These are phyloP conservation scores for Pygocentrus nattereri DNA, from an alignment of 2,797 vertebrate species.

Conservation along the genomic window DNA sequence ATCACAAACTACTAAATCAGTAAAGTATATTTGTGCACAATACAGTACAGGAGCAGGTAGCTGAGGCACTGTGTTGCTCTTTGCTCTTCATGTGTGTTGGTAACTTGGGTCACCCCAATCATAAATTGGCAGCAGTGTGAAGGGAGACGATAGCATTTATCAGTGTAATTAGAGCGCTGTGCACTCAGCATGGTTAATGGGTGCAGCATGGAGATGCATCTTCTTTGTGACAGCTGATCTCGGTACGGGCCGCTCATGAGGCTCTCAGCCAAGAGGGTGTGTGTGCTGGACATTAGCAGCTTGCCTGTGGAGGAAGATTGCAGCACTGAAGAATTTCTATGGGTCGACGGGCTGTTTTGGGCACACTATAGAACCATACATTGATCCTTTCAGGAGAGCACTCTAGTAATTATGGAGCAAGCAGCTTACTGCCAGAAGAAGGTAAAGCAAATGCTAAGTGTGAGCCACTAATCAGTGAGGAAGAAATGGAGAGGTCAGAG, in stretches of 20 bases:
- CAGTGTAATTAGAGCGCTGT: slow-evolving; percentile 81
- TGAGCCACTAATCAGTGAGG: slow-evolving; percentile 23
- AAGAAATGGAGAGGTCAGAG: slow-evolving; percentile 29
- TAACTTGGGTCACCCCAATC: slow-evolving; percentile 69
- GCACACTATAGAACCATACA: slow-evolving; percentile 70
- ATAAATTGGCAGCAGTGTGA: slow-evolving; percentile 73
- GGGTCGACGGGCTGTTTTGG: slow-evolving; percentile 34
- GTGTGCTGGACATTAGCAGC: slow-evolving; percentile 30
- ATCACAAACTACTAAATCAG: no score
- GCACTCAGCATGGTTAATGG: slow-evolving; percentile 72
- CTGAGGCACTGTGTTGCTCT: slow-evolving; percentile 20
- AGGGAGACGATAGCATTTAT: slow-evolving; percentile 74
- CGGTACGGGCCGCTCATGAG: slow-evolving; percentile 41
- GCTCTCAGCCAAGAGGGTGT: slow-evolving; percentile 24
- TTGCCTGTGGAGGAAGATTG: slow-evolving; percentile 29
- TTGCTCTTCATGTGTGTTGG: slow-evolving; percentile 63
- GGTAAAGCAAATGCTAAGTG: slow-evolving; percentile 37
- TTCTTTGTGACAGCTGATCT: slow-evolving; percentile 70
- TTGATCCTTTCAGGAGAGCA: slow-evolving; percentile 74
- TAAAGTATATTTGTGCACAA: no score
- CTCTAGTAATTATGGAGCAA: slow-evolving; percentile 74
- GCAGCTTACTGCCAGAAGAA: slow-evolving; percentile 58
- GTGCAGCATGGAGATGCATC: slow-evolving; percentile 66
- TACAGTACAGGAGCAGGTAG: neutral
- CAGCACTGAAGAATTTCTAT: slow-evolving; percentile 39